Base-by-base conservation (phyloP, 2,888 invertebrate species). In the Hipparchia semele region DNA sequence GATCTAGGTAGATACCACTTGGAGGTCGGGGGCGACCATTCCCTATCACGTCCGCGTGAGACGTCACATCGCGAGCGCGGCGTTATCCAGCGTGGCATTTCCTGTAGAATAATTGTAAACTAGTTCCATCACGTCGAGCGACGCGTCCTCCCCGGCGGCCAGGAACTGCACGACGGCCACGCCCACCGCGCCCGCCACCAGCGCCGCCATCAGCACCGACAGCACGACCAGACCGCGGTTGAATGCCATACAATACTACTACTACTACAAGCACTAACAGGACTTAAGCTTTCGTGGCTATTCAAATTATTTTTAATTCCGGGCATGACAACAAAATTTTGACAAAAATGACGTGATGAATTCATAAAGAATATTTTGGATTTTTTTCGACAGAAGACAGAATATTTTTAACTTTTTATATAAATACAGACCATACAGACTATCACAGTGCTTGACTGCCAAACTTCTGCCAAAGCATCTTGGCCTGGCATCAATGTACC, bases 181-280 rank as follows among this genome's bases (percentile, higher is more conserved):
- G 33, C 81, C 71, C 73, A 91, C 61, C 64, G 84, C 78, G 77
- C 83, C 81, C 77, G 78, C 81, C 78, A 87, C 84, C 80, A 88
- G 84, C 77, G 76, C 75, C 71, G 84, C 89, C 91, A 92, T 90
- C 80, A 86, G 49, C 76, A 88, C 6, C 62, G 90, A 88, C 59
- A 88, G 77, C 74, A 80, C 80, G 76, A 86, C 23, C 79, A 92
- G 72, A 33, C 80, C 81, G 76, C 84, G 87, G 80, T 87, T 86
- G 84, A 85, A 84, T 0, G 51, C 72, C 73, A 76, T 76, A 3
- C 9, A 12, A 54, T 12, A 5, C 10, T 12, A n/a, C n/a, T 5
- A 9, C n/a, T 1, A 12, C 4, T 54, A 10, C 4, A 1, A 3
- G 1, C 53, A 12, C 33, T 6, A 12, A 13, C 2, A 8, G 23